phyloP scores from a whole-genome alignment of 2,797 vertebrate species.

The Vireo griseus region DNA sequence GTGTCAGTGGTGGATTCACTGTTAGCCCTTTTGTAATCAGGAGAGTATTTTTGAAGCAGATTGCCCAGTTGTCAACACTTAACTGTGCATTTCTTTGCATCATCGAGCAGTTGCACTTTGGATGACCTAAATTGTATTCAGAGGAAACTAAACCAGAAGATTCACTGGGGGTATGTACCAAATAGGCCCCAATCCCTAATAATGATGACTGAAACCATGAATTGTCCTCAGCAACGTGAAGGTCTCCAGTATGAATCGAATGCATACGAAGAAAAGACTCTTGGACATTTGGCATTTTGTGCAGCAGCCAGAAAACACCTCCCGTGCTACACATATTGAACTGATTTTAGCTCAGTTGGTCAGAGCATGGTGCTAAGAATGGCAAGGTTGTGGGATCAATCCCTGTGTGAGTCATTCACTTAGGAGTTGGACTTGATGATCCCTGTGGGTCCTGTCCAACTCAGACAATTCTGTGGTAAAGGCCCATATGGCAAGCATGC shows the following conservation, averaged over 20 bases:
- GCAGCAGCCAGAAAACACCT: neutral
- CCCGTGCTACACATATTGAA: neutral
- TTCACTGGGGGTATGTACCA: neutral
- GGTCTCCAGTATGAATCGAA: neutral
- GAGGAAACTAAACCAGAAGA: neutral
- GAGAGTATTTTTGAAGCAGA: neutral
- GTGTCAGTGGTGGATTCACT: neutral
- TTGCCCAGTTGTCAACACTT: neutral
- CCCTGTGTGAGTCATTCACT: neutral
- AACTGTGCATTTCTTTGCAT: neutral
- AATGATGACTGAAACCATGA: neutral
- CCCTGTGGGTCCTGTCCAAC: neutral
- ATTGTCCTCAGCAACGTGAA: neutral
- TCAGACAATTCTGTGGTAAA: neutral
- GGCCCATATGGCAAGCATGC: neutral
- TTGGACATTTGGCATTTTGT: neutral
- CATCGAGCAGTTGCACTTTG: neutral
- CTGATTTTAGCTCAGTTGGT: neutral
- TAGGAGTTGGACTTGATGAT: fast-evolving
- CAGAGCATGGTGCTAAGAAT: no score
- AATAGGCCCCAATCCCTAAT: neutral
- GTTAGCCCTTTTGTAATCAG: neutral
- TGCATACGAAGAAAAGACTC: neutral
- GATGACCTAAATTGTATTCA: neutral
- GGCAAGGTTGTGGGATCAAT: fast-evolving